Percentiles rank a stretch among this genome's conserved stretches.
Evolutionary conservation across 2,113 vertebrate genomes (phyloP).

Genomic region (Chrysemys picta): DNA sequence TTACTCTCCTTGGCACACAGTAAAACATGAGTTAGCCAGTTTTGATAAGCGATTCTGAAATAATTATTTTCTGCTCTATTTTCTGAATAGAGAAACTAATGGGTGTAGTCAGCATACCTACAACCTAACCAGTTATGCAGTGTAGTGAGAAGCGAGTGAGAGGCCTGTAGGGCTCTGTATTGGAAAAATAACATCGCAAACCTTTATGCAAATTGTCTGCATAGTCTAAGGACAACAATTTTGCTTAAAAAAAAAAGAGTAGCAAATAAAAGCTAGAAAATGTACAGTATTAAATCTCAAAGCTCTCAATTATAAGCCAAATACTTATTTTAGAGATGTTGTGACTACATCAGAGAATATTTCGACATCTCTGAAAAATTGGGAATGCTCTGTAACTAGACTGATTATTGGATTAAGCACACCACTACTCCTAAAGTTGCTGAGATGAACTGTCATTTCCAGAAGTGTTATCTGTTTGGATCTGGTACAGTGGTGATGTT

Average conservation of each 20-base stretch:
- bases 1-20: conserved; percentile 45
- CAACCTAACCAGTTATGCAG: conserved; percentile 60
- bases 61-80: conserved; percentile 44
- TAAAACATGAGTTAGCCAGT: conserved; percentile 36
- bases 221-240: not conserved
- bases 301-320: not conserved
- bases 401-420: conserved; percentile 51
- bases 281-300: conserved; percentile 25
- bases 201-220: conserved; percentile 43
- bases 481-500: not conserved
- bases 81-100: conserved; percentile 69
- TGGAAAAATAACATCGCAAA: conserved; percentile 55
- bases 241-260: not conserved
- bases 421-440: not conserved
- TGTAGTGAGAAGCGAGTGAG: conserved; percentile 73
- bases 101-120: conserved; percentile 63
- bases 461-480: not conserved
- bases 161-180: conserved; percentile 49
- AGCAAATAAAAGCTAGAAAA: conserved; percentile 34
- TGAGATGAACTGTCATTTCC: not conserved
- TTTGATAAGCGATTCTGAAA: conserved; percentile 61
- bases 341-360: conserved; percentile 8
- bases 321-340: conserved; percentile 4
- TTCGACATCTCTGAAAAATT: not conserved
- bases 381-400: not conserved